phyloP scores from a whole-genome alignment of 1,140 invertebrate species.

The Anastrepha ludens region DNA sequence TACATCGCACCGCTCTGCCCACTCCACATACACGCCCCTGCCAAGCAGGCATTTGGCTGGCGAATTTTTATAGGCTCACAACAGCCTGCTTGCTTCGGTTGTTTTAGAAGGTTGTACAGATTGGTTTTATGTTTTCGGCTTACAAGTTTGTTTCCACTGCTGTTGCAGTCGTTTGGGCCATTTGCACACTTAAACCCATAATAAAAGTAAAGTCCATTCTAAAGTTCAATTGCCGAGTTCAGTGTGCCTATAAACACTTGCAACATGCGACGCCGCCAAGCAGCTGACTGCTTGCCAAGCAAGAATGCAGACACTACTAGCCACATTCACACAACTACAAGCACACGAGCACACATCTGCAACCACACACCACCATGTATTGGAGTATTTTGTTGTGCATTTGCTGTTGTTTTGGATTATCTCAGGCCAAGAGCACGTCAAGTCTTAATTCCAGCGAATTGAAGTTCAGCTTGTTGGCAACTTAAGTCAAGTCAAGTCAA shows the following conservation, averaged over 20 bases:
- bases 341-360: not conserved
- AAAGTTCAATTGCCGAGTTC: constrained; percentile 41
- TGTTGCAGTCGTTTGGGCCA: not conserved
- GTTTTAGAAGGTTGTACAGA: constrained; percentile 28
- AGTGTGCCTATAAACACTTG: constrained; percentile 39
- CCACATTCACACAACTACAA: not conserved
- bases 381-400: not conserved
- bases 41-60: not conserved
- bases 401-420: constrained; percentile 27
- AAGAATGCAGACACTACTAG: not conserved
- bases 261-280: not conserved
- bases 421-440: constrained; percentile 44
- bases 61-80: not conserved
- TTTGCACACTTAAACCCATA: not conserved
- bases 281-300: constrained; percentile 1
- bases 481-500: not conserved
- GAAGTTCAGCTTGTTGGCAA: constrained; percentile 2
- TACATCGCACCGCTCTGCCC: not conserved
- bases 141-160: not conserved
- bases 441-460: constrained; percentile 52
- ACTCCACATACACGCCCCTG: not conserved
- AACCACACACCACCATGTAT: too few relatives aligned
- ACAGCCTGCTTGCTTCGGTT: not conserved
- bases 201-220: constrained; percentile 43
- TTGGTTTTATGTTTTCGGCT: constrained; percentile 31